Evolutionary conservation across 2,113 vertebrate genomes (phyloP), one percentile per base, ranked within the genome.

Genomic region (Bothrops jararaca): DNA sequence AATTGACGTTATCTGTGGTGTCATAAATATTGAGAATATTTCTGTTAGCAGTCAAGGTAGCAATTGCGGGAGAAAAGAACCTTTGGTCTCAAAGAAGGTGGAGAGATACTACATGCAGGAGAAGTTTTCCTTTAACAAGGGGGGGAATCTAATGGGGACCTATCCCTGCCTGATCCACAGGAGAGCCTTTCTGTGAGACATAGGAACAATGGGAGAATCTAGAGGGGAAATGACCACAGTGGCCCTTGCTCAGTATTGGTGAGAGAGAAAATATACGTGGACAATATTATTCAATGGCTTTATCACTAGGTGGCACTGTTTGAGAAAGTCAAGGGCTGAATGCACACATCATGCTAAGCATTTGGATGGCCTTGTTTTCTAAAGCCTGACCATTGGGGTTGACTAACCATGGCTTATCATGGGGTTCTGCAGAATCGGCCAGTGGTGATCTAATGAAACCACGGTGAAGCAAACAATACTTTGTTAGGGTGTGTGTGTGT

Each of bases 21-120:
- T 34, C 80, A 93, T 86, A 64, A 92, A 90, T 64, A 60, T 52
- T 29, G 54, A 29, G 56, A 64, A 29, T 90, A 64, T 60, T 90
- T 86, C 89, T 93, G 45, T 9, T 53, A 26, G 23, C 85, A 90
- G 42, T 90, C 26, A 48, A 45, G 22, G 39, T 39, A 24, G 29
- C 20, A 3, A 24, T 11, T 24, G 86, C 15, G n/a, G 85, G 24
- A 18, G 45, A 24, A 42, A 57, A 90, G 74, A 39, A 4, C 22
- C 5, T 39, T 56, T 39, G 1, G 1, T n/a, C 86, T 26, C n/a
- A 2, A 53, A 12, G 2, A 22, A 24, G 48, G n/a, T 3, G 23
- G n/a, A 64, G 34, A 50, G 7, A 5, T 5, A n/a, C 7, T 54
- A 42, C 18, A 15, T 11, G 26, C 29, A 8, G 5, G 6, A 85